phyloP scores from a whole-genome alignment of 1,140 invertebrate species.

The Magallana ariakensis region DNA sequence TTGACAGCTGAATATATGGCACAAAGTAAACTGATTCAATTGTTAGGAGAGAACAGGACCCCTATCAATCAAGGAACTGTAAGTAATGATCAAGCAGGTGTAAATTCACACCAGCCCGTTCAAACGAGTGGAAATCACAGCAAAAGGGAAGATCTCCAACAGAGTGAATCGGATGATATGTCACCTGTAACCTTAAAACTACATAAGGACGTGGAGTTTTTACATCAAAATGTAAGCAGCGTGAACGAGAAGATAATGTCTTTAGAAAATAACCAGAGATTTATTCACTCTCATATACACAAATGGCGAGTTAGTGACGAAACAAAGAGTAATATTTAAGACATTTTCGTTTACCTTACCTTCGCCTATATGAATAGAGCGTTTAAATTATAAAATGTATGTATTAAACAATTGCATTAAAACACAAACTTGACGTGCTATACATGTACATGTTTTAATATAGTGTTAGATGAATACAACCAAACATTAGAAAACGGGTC shows the following conservation, averaged over 20 bases:
- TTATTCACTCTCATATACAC: slow-evolving; percentile 10
- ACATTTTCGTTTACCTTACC: too few species aligned
- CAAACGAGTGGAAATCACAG: background rate
- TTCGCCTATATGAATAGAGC: too few species aligned
- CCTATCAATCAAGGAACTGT: background rate
- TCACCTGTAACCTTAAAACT: slow-evolving; percentile 1
- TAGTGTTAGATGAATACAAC: too few species aligned
- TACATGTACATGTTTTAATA: too few species aligned
- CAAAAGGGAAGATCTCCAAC: background rate
- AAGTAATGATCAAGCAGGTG: background rate
- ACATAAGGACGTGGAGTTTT: background rate
- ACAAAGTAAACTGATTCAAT: background rate
- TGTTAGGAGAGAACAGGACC: background rate
- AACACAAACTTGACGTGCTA: too few species aligned
- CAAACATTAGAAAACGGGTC: too few species aligned
- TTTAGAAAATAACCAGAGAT: background rate
- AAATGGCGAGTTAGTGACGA: background rate
- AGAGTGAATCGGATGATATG: background rate
- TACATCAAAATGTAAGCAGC: slow-evolving; percentile 7
- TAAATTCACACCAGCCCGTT: background rate
- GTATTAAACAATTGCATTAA: too few species aligned
- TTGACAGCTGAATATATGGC: background rate
- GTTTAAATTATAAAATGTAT: too few species aligned
- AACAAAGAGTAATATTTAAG: background rate
- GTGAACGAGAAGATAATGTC: background rate